These are phyloP conservation scores for Ceryle rudis DNA, from an alignment of 2,797 vertebrate species.

Conservation along the genomic window DNA sequence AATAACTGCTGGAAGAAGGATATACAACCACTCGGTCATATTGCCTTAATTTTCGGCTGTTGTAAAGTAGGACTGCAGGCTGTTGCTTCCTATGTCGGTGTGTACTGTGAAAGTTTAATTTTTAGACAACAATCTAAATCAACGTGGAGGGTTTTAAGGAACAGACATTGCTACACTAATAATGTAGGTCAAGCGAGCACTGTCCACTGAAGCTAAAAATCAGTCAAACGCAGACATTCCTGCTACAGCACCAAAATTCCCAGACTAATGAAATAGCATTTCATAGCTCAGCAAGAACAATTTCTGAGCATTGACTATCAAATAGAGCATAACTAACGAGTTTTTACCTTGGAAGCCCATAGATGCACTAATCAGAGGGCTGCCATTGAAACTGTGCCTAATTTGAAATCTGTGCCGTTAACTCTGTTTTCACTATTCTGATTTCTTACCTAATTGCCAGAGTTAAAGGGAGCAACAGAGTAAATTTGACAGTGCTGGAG, in stretches of 20 bases:
- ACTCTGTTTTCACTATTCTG: not conserved
- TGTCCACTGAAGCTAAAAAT: not conserved
- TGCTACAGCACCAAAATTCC: not conserved
- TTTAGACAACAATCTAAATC: not conserved
- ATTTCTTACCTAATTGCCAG: not conserved
- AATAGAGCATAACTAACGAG: not conserved
- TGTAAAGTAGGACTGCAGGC: not conserved
- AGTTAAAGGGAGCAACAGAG: not conserved
- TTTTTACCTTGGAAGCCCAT: not conserved
- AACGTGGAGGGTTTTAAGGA: not conserved
- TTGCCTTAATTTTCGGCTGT: not conserved
- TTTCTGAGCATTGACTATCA: not conserved
- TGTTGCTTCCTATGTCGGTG: not conserved
- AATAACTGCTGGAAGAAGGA: not conserved
- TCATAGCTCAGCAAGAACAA: not conserved
- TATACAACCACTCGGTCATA: not conserved
- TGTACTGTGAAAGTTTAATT: not conserved
- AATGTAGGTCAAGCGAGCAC: not conserved
- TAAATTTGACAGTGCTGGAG: not conserved
- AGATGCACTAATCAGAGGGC: not conserved
- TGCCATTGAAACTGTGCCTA: not conserved
- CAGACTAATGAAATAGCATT: not conserved
- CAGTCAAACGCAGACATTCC: not conserved
- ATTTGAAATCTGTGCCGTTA: not conserved
- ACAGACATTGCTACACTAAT: not conserved